Evolutionary conservation across 2,888 invertebrate genomes (phyloP), one percentile per base, ranked within the genome.

Genomic region (Tupiocoris notatus): DNA sequence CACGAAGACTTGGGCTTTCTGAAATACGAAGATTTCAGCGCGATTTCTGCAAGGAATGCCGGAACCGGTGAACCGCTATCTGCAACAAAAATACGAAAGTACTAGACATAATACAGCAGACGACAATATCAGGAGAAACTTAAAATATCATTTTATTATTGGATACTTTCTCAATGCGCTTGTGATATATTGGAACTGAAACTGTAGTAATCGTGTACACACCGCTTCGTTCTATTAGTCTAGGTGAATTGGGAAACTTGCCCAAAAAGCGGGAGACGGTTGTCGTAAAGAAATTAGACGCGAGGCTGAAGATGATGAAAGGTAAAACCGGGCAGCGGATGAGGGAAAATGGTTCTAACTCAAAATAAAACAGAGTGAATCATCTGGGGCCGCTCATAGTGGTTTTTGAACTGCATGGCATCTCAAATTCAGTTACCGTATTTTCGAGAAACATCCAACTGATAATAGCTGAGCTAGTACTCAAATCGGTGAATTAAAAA

Each of bases 281-380:
- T n/a, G n/a, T n/a, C n/a, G n/a, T n/a, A n/a, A n/a, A n/a, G n/a
- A n/a, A n/a, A n/a, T n/a, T n/a, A n/a, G n/a, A n/a, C n/a, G n/a
- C n/a, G n/a, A n/a, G n/a, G n/a, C n/a, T n/a, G n/a, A n/a, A n/a
- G n/a, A n/a, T n/a, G n/a, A n/a, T n/a, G n/a, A n/a, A n/a, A n/a
- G n/a, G n/a, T n/a, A n/a, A n/a, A n/a, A n/a, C n/a, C n/a, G n/a
- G n/a, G n/a, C n/a, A n/a, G n/a, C n/a, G n/a, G n/a, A n/a, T n/a
- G n/a, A n/a, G n/a, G n/a, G n/a, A n/a, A n/a, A n/a, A n/a, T n/a
- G 65, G 65, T 65, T 20, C 24, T 25, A 65, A 21, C 17, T 22
- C 17, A 39, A 65, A 65, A 65, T 65, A 65, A 65, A 64, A 65
- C 65, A 16, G 65, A 65, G 25, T 39, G 65, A 65, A 39, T 39